Evolutionary conservation across 2,888 invertebrate genomes (phyloP), one percentile per base, ranked within the genome.

Genomic region (Drosophila algonquin): DNA sequence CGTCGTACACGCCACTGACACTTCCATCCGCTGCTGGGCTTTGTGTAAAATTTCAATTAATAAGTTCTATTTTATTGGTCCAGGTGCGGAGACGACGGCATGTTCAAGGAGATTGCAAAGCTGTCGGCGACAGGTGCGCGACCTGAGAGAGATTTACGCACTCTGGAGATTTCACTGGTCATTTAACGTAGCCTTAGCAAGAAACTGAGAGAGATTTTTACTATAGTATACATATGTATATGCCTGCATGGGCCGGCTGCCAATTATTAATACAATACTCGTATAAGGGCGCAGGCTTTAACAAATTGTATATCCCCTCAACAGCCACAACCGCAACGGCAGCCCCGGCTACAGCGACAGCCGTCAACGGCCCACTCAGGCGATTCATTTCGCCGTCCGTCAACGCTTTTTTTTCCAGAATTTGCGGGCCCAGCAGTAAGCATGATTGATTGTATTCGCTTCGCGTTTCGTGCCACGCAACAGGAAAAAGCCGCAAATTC

Each of bases 401-500:
- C 71, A 72, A 44, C 72, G 53, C 44, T 68, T 68, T 48, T 77
- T 73, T 75, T 67, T 55, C 63, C 63, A 72, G 73, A 70, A 70
- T 70, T 80, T 79, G 75, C 63, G 74, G 72, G 63, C 56, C 71
- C 57, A 64, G 69, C 75, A 73, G 58, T 68, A 76, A 68, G 74
- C 80, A 85, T 85, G 84, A 85, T 85, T 87, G 84, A 85, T 85
- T 82, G 85, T 80, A 72, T 65, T 69, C 68, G 71, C 63, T 73
- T 73, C 73, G 77, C 71, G 56, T 82, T 73, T 60, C 63, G 44
- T 72, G 73, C 7, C 73, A 71, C 58, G 51, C 58, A 67, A 61
- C 60, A 54, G 57, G 60, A 32, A 60, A 53, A 45, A 50, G 44
- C 67, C 61, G 40, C 70, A 63, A 58, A 50, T 63, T 40, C 32